Base-by-base conservation (phyloP, 2,113 vertebrate genomes). In the Lepus timidus region DNA sequence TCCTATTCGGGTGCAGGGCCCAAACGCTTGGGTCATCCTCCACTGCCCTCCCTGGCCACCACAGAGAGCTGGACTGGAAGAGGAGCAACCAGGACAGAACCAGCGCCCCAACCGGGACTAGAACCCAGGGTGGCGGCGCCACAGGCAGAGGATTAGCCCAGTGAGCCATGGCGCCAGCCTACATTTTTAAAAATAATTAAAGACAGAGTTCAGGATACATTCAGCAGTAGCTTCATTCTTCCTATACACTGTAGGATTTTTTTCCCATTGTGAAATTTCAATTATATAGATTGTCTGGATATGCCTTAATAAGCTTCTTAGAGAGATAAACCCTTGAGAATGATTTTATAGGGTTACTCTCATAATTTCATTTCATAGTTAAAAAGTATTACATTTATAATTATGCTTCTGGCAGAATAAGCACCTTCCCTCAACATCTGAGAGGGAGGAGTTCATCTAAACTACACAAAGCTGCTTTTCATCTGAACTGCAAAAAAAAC, bases 371-470 rank as follows among this genome's bases (percentile, higher is more conserved):
- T 79, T 95, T 94, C 67, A 65, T 44, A 11, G 31, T 51, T 75
- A 39, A 92, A 65, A 92, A 27, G n/a, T 79, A 87, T 90, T 90
- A 75, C 36, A 67, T 71, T 84, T 85, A 16, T 90, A 64, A 73
- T 85, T 93, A 75, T 74, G 12, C 20, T 64, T 64, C 55, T 68
- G 88, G 79, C 55, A n/a, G 16, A 91, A 71, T 11, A 61, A 78
- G 27, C 17, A 62, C 4, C 31, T 68, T 13, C 39, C 80, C 10
- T 79, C 27, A 85, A 55, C 51, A 70, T 75, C 64, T 62, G 27
- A 89, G 49, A 88, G 19, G 2, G 68, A 90, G 22, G 25, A 93
- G 86, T 61, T 11, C 55, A 78, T 79, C 44, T 20, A 73, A 79
- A 83, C 33, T 79, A 68, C 67, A 55, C 33, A 83, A 82, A 83